These are phyloP conservation scores for Hemistola chrysoprasaria DNA, from an alignment of 2,888 invertebrate genomes.

Conservation along the genomic window DNA sequence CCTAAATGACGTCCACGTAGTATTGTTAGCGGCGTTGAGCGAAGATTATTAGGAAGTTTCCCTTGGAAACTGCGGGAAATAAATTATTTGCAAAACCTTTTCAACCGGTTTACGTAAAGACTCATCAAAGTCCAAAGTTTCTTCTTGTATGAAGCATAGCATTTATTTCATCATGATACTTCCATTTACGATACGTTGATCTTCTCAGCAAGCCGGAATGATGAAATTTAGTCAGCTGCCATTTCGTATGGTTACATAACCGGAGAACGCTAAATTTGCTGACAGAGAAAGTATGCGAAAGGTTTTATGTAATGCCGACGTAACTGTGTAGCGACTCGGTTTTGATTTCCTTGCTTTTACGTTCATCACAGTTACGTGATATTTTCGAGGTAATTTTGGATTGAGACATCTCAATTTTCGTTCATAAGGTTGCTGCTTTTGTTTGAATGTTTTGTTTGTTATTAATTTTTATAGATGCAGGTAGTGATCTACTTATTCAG, in stretches of 20 bases:
- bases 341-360: slow-evolving; percentile 80
- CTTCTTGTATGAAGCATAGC: slow-evolving; percentile 46
- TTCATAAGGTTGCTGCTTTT: slow-evolving; percentile 29
- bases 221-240: slow-evolving; percentile 78
- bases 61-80: too few relatives aligned
- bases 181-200: slow-evolving; percentile 67
- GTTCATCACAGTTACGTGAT: slow-evolving; percentile 72
- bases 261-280: slow-evolving; percentile 77
- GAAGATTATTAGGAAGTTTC: too few relatives aligned
- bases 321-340: slow-evolving; percentile 72
- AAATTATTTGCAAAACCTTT: too few relatives aligned
- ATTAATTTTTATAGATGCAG: not conserved
- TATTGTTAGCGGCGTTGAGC: too few relatives aligned
- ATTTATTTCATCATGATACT: slow-evolving; percentile 55
- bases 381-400: slow-evolving; percentile 58
- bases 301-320: slow-evolving; percentile 77
- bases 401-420: slow-evolving; percentile 41
- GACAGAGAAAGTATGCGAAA: slow-evolving; percentile 82
- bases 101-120: slow-evolving; percentile 13
- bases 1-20: too few relatives aligned
- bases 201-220: slow-evolving; percentile 69
- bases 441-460: slow-evolving; percentile 8
- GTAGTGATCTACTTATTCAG: slow-evolving; percentile 1
- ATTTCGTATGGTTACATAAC: slow-evolving; percentile 73
- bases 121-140: too few relatives aligned